Evolutionary conservation across 2,113 vertebrate genomes (phyloP), one percentile per base, ranked within the genome.

Genomic region (Formicarius rufipectus): DNA sequence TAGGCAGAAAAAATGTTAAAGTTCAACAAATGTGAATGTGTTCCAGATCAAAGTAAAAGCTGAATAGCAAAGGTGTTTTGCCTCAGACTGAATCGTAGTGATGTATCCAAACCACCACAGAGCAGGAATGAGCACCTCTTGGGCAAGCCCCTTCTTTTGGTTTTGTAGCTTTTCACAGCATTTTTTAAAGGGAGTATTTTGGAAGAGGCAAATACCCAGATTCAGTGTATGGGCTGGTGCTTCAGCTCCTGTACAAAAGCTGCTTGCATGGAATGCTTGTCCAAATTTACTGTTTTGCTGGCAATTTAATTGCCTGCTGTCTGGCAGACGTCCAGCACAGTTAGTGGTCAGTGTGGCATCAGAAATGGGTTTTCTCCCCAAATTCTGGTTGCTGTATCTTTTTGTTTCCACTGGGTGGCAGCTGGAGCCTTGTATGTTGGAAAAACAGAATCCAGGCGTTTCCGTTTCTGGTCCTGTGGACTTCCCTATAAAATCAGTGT

Each of bases 371-470:
- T 59, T 25, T 15, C 22, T 37, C 14, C 52, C 40, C 50, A 3
- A 9, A 11, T 21, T 37, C 4, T 45, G 58, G 6, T 14, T 78
- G 78, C 71, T 74, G 1, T 83, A 9, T 64, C 39, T 44, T 9
- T 35, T 20, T 12, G 11, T 71, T 80, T 16, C 90, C 96, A 53
- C 93, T 82, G 62, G 91, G 88, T 79, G 93, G 95, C 96, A 90
- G 84, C 64, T 33, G 37, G n/a, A 95, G 30, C 55, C 72, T 30
- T 62, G 6, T 5, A 1, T 53, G 59, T 13, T 81, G 27, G 49
- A 52, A 55, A 78, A 76, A 6, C 44, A 10, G 39, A 33, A 11
- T 67, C 49, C 21, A 5, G 13, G 25, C 37, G 3, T 63, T 78
- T 71, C 35, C 13, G 2, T 37, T 75, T 79, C 35, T 72, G 80